Evolutionary conservation across 2,888 invertebrate genomes (phyloP).

Genomic region (Smittia sp.): DNA sequence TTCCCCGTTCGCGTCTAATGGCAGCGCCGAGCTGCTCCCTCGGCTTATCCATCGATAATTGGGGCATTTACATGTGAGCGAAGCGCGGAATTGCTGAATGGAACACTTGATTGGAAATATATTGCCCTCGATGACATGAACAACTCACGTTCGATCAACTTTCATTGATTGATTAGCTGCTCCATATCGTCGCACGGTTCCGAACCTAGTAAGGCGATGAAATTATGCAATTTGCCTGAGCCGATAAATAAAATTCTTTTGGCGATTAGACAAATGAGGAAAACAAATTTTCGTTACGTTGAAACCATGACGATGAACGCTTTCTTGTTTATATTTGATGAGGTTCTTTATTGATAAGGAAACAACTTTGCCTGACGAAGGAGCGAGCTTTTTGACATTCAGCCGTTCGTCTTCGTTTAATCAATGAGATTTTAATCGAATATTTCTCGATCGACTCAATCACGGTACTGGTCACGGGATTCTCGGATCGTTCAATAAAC

Average conservation of each 20-base stretch:
- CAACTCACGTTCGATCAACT: background rate
- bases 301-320: constrained; percentile 14
- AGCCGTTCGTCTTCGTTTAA: background rate
- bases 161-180: no score
- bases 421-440: background rate
- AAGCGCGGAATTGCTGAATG: background rate
- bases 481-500: background rate
- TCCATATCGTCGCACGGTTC: no score
- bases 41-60: background rate
- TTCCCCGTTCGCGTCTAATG: background rate
- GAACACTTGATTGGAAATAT: background rate
- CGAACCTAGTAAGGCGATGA: background rate
- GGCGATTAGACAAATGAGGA: constrained; percentile 1
- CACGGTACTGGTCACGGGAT: no score
- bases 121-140: background rate
- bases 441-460: background rate
- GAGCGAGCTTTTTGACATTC: no score
- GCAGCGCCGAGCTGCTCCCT: background rate
- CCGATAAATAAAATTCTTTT: background rate
- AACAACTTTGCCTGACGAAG: no score
- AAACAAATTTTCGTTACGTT: constrained; percentile 10
- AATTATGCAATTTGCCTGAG: constrained; percentile 5
- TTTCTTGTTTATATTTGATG: background rate
- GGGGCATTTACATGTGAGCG: background rate
- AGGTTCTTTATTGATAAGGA: background rate